Conservation (phyloP, 2,888 invertebrate genomes). For the Diadromus collaris region DNA sequence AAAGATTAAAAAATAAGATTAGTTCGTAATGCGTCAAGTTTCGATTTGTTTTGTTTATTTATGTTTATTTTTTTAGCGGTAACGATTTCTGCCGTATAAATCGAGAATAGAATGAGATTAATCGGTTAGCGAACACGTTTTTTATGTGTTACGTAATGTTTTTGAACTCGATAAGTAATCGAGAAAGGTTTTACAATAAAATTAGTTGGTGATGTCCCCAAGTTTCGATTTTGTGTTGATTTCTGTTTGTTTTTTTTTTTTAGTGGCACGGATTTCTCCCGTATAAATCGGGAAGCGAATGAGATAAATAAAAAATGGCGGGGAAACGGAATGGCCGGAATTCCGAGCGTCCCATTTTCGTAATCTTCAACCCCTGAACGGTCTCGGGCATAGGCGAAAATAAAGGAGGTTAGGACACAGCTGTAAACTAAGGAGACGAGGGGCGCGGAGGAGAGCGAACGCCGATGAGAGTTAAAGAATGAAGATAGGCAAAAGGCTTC, state of each 20-base stretch:
- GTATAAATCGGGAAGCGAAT: background rate
- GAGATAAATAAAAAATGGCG: background rate
- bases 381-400: constrained; percentile 69
- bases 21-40: background rate
- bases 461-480: constrained; percentile 60
- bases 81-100: too few species aligned
- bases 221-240: background rate
- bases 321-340: background rate
- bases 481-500: constrained; percentile 41
- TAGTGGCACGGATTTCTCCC: too few species aligned
- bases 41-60: background rate
- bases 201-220: too few species aligned
- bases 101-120: too few species aligned
- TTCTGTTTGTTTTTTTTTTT: too few species aligned
- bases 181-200: too few species aligned
- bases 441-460: background rate
- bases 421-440: background rate
- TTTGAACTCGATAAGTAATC: too few species aligned
- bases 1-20: too few species aligned
- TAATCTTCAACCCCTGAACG: background rate
- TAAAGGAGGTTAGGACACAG: constrained; percentile 65
- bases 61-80: too few species aligned
- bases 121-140: background rate
- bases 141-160: too few species aligned
- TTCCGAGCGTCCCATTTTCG: background rate